Conservation (phyloP, 1,140 invertebrate genomes). For the Vollenhovia emeryi region DNA sequence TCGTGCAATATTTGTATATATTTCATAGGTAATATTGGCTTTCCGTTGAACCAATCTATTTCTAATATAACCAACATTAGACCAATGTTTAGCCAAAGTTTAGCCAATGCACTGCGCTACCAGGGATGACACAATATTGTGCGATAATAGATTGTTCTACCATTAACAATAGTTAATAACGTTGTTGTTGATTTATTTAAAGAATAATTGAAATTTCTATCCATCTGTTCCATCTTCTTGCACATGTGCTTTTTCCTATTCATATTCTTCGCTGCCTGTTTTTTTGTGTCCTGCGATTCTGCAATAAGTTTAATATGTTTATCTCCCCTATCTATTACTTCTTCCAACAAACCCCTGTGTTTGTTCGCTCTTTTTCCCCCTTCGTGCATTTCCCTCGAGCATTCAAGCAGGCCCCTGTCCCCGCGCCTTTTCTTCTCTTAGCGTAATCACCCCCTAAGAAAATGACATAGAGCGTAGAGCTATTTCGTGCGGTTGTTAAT, state of each 20-base stretch:
- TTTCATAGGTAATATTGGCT: no score
- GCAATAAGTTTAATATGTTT: constrained; percentile 37
- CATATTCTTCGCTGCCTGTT: neutral
- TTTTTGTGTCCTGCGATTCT: constrained; percentile 26
- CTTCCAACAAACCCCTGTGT: constrained; percentile 48
- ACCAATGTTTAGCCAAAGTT: no score
- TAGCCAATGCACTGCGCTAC: no score
- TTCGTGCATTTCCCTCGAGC: constrained; percentile 27
- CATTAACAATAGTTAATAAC: neutral
- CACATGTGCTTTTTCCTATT: neutral
- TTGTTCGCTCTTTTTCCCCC: constrained; percentile 20
- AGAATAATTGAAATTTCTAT: neutral
- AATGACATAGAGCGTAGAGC: constrained; percentile 53
- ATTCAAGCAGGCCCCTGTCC: neutral
- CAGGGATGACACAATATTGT: no score
- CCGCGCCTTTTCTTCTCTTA: constrained; percentile 21
- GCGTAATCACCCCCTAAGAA: constrained; percentile 53
- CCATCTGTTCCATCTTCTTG: neutral
- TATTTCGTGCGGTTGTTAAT: constrained; percentile 55
- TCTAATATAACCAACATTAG: no score
- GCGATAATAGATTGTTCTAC: neutral
- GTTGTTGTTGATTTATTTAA: neutral
- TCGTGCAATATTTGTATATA: no score
- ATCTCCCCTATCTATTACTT: constrained; percentile 35
- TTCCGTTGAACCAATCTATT: no score